Percentiles rank a stretch among this genome's conserved stretches.
Conservation (phyloP, 30 jellyfish, hydroid and myxozoan species). For the Turritopsis rubra region DNA sequence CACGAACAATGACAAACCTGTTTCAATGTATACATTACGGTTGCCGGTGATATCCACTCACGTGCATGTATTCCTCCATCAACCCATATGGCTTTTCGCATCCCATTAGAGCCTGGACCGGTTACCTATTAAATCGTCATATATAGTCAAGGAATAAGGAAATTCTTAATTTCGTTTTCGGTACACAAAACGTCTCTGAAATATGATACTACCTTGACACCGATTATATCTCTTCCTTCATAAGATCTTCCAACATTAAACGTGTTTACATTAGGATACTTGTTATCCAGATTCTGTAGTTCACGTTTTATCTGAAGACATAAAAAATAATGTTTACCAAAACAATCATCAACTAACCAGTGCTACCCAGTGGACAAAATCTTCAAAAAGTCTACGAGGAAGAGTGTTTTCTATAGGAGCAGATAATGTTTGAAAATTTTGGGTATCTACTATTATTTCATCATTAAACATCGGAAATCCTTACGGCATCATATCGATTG, state of each 20-base stretch:
- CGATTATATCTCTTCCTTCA: slow-evolving; percentile 50
- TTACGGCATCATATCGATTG: slow-evolving; percentile 47
- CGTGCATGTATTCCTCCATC: slow-evolving; percentile 96
- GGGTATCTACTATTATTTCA: neutral
- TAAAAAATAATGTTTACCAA: neutral
- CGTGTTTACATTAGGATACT: slow-evolving; percentile 2
- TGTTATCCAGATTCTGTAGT: neutral
- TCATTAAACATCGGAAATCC: neutral
- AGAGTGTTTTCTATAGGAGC: neutral
- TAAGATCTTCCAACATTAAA: slow-evolving; percentile 54
- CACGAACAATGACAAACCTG: slow-evolving; percentile 34
- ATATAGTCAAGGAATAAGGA: too few relatives aligned
- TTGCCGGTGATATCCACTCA: slow-evolving; percentile 95
- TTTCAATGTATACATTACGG: slow-evolving; percentile 79
- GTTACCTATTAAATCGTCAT: neutral
- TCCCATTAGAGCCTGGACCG: neutral
- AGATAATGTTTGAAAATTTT: too few relatives aligned
- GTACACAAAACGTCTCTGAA: neutral
- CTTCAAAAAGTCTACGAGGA: too few relatives aligned
- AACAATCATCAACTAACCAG: neutral
- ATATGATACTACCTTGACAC: slow-evolving; percentile 45
- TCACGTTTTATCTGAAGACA: neutral
- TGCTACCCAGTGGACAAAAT: neutral
- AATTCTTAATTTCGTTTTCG: too few relatives aligned
- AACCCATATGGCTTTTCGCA: slow-evolving; percentile 65